Evolutionary conservation across 2,113 vertebrate species (phyloP).

Genomic region (Triplophysa siluroides): DNA sequence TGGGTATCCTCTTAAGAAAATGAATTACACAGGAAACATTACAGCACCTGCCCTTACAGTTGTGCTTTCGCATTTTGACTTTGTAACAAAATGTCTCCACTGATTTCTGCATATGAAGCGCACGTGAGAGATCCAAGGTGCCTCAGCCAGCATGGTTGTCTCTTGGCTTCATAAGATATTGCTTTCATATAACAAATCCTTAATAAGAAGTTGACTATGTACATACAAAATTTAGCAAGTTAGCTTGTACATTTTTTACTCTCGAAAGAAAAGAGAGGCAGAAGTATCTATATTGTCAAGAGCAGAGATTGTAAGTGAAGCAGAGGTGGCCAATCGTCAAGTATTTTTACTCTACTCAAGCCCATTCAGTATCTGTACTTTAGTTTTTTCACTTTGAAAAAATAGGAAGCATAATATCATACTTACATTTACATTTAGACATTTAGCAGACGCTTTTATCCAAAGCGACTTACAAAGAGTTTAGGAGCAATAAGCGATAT

Average conservation of each 20-base stretch:
- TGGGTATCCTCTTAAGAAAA: slow-evolving; percentile 22
- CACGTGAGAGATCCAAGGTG: slow-evolving; percentile 17
- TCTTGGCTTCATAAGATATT: not conserved
- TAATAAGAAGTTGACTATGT: not conserved
- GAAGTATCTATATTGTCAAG: too few relatives aligned
- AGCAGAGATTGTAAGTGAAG: not conserved
- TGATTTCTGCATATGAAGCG: not conserved
- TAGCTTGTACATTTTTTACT: too few relatives aligned
- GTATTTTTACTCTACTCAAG: too few relatives aligned
- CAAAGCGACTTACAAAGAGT: too few relatives aligned
- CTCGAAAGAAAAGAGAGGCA: not conserved
- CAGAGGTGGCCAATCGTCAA: not conserved
- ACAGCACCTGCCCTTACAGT: slow-evolving; percentile 36
- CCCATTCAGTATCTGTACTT: too few relatives aligned
- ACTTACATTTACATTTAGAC: too few relatives aligned
- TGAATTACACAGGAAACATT: slow-evolving; percentile 39
- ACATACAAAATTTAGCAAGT: too few relatives aligned
- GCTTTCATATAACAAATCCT: not conserved
- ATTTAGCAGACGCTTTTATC: too few relatives aligned
- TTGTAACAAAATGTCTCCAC: slow-evolving; percentile 22
- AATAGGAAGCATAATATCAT: too few relatives aligned
- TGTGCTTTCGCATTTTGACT: slow-evolving; percentile 31
- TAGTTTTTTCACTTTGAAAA: too few relatives aligned
- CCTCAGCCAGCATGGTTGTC: not conserved
- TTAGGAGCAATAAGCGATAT: too few relatives aligned